phyloP scores from a whole-genome alignment of 2,113 vertebrate species.

The Triplophysa rosa region DNA sequence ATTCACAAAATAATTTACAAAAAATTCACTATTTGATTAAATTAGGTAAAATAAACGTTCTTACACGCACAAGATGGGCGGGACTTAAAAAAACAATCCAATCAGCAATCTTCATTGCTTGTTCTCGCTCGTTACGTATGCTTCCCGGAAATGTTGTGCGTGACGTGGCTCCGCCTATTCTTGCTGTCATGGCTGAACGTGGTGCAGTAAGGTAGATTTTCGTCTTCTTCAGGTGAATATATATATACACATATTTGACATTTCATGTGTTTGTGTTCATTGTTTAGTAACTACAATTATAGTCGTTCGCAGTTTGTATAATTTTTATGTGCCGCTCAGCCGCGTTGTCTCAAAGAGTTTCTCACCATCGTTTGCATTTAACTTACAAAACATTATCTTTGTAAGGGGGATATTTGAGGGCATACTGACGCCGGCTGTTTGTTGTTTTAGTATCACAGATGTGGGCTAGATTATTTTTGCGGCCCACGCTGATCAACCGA shows the following conservation, averaged over 20 bases:
- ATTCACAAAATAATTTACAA: neutral
- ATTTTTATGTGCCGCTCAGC: neutral
- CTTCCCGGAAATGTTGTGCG: neutral
- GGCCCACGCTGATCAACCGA: conserved; percentile 46
- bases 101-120: neutral
- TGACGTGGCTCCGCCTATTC: neutral
- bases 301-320: neutral
- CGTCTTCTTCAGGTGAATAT: neutral
- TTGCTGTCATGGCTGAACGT: neutral
- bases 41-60: neutral
- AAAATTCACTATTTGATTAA: neutral
- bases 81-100: neutral
- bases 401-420: neutral
- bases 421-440: neutral
- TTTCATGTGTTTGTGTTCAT: neutral
- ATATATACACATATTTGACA: neutral
- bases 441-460: conserved; percentile 58
- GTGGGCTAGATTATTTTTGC: conserved; percentile 67
- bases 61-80: neutral
- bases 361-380: neutral
- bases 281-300: neutral
- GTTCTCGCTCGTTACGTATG: neutral
- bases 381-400: neutral
- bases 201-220: neutral
- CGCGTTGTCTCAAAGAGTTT: neutral